Evolutionary conservation across 92 coral and sea anemone genomes (phyloP), one percentile per base, ranked within the genome.

Genomic region (Heteractis magnifica): DNA sequence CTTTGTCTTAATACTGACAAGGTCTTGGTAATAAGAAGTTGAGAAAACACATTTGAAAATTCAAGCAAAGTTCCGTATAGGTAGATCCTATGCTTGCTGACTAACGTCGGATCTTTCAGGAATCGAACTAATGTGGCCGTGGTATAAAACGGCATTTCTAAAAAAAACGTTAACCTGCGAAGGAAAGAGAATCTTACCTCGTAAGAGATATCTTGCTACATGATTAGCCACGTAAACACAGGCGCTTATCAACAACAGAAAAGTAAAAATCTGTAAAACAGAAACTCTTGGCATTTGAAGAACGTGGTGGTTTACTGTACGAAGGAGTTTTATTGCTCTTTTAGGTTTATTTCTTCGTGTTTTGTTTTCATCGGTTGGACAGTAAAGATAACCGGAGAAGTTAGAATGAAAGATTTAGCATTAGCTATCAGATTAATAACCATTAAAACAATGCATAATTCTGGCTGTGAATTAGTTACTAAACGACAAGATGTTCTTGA

Each of bases 271-370:
- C 51, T 81, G 84, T 14, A 81, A 52, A 14, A 81, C 20, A 12
- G 84, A 81, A 8, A 81, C 4, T 51, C 84, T 68, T 1, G 77
- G 84, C 84, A 81, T 81, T 68, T 68, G 73, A 68, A 68, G 11
- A 20, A 21, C 49, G 10, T 53, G 58, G 58, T 53, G 10, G 44
- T 34, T 34, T 34, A 34, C 44, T 34, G 44, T 34, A 34, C 44
- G 44, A 26, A 26, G 34, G 44, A 34, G 44, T 34, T 34, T 34
- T 62, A 62, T 56, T 15, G 13, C 13, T 58, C 64, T 2, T 12
- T 58, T 4, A 11, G 64, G 64, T 12, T 10, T 58, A 3, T 12
- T 0, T 34, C 44, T 34, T 34, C 44, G 44, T 34, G 44, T 0
- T 34, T 34, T 34, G 44, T 34, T 55, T 55, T 55, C 59, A 55